A percentile compares a stretch with the other conserved stretches of the same genome.
These are phyloP conservation scores for Heterochromis multidens DNA, from an alignment of 2,113 vertebrate species.

Conservation along the genomic window DNA sequence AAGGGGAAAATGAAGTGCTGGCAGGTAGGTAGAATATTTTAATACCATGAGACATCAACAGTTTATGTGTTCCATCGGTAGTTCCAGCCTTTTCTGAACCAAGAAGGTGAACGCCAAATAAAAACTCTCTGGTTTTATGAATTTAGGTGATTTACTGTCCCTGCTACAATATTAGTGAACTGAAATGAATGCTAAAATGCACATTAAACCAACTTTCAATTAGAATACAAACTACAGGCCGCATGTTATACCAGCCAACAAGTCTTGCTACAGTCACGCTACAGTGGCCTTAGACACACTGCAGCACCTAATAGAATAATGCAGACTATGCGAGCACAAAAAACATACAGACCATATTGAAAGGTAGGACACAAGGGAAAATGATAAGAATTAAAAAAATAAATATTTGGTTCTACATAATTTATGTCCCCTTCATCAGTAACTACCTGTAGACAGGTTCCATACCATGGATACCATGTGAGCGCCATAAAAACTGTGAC, in stretches of 20 bases:
- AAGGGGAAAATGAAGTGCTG: conserved; percentile 65
- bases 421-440: neutral
- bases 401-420: neutral
- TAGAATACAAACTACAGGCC: neutral
- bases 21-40: conserved; percentile 67
- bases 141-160: conserved; percentile 38
- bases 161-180: conserved; percentile 6
- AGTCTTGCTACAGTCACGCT: neutral
- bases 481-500: too few species aligned
- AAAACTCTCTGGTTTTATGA: conserved; percentile 49
- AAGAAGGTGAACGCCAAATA: conserved; percentile 47
- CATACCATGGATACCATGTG: too few species aligned
- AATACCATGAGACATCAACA: conserved; percentile 70
- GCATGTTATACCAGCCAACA: neutral
- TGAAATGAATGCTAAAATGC: neutral
- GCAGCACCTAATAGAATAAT: neutral
- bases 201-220: neutral
- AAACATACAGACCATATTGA: neutral
- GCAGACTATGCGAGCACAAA: neutral
- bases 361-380: neutral
- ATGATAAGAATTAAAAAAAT: neutral
- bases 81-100: conserved; percentile 61
- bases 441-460: too few species aligned
- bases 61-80: conserved; percentile 66
- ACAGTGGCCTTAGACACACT: neutral